Percentiles rank a stretch among this genome's conserved stretches.
Evolutionary conservation across 2,113 vertebrate species (phyloP).

Genomic region (Psettodes erumei): DNA sequence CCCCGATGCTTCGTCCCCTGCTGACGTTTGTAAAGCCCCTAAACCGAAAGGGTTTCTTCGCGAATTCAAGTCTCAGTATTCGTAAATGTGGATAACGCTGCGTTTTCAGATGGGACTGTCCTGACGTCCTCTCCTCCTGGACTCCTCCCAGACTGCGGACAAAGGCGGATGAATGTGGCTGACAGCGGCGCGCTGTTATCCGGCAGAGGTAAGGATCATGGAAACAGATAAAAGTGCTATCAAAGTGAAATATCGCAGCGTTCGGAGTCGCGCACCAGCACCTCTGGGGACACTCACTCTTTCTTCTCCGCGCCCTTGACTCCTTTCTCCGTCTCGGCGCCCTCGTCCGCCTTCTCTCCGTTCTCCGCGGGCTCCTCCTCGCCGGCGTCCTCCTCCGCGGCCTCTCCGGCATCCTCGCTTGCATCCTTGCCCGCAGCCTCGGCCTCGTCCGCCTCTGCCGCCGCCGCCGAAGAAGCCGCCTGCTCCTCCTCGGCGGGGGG

Average conservation of each 20-base stretch:
- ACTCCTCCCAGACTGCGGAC: slow-evolving; percentile 45
- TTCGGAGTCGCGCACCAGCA: slow-evolving; percentile 37
- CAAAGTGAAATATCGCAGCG: slow-evolving; percentile 82
- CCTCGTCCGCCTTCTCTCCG: slow-evolving; percentile 77
- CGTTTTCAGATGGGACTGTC: neutral
- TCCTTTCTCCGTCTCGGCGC: slow-evolving; percentile 80
- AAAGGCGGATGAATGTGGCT: slow-evolving; percentile 24
- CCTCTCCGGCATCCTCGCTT: no score
- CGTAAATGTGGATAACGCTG: neutral
- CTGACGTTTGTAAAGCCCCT: no score
- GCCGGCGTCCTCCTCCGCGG: slow-evolving; percentile 79
- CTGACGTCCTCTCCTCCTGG: slow-evolving; percentile 45
- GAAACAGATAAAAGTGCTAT: slow-evolving; percentile 78
- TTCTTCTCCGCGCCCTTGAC: slow-evolving; percentile 86
- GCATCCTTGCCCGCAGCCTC: no score
- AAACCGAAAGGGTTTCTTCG: no score
- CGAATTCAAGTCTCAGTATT: no score
- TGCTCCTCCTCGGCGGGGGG: slow-evolving; percentile 88
- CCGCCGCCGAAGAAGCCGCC: slow-evolving; percentile 80
- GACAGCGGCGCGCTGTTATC: slow-evolving; percentile 63
- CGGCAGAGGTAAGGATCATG: slow-evolving; percentile 76
- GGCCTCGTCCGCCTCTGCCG: slow-evolving; percentile 71
- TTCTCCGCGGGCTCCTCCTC: slow-evolving; percentile 76
- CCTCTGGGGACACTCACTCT: slow-evolving; percentile 84
- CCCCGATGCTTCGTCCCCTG: neutral